phyloP scores from a whole-genome alignment of 2,888 invertebrate species.

The Merodon equestris region DNA sequence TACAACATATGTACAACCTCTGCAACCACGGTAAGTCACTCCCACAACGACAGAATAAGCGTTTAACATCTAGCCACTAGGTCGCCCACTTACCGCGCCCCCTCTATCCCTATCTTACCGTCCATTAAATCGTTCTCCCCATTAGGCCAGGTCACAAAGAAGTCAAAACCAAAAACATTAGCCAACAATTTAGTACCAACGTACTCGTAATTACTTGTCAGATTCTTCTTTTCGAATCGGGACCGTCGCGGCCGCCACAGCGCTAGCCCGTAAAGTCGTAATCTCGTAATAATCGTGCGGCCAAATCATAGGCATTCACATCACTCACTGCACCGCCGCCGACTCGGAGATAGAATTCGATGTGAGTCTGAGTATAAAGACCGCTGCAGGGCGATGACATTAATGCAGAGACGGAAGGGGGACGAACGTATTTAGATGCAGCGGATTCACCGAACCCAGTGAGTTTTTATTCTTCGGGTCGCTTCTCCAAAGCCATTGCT shows the following conservation, averaged over 20 bases:
- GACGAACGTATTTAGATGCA: slow-evolving; percentile 2
- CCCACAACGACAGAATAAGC: too few species aligned
- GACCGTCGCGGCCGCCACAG: slow-evolving; percentile 6
- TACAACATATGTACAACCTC: too few species aligned
- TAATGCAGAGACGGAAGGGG: slow-evolving; percentile 40
- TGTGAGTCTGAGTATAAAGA: too few species aligned
- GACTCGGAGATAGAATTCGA: not conserved
- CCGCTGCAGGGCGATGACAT: slow-evolving; percentile 41
- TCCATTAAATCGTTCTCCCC: too few species aligned
- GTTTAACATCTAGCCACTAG: too few species aligned
- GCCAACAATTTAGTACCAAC: slow-evolving; percentile 29
- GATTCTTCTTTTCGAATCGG: slow-evolving; percentile 28
- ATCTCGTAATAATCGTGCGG: slow-evolving; percentile 54
- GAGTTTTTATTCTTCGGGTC: too few species aligned
- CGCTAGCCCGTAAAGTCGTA: slow-evolving; percentile 28
- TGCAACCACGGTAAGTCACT: too few species aligned
- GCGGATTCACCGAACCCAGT: slow-evolving; percentile 27
- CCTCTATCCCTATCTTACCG: too few species aligned
- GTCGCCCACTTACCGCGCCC: too few species aligned
- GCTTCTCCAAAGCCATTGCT: slow-evolving; percentile 19
- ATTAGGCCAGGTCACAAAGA: too few species aligned
- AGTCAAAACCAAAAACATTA: slow-evolving; percentile 13
- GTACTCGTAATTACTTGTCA: slow-evolving; percentile 39
- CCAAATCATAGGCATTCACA: slow-evolving; percentile 42
- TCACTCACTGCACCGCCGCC: slow-evolving; percentile 31